Conservation (phyloP, 2,888 invertebrate genomes). For the Eupelmus urozonus region DNA sequence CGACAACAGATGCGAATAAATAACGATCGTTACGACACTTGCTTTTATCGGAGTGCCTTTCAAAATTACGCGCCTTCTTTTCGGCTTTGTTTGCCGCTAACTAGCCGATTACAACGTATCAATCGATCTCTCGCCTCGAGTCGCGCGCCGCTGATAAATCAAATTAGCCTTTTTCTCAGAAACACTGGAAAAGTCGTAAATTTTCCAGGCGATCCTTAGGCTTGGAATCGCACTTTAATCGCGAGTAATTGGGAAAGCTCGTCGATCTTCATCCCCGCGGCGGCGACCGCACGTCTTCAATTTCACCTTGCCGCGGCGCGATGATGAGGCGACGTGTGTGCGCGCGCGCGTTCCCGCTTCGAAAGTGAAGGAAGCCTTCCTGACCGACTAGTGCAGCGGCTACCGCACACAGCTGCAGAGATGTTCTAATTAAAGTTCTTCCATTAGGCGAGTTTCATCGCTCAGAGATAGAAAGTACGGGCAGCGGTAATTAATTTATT, state of each 20-base stretch:
- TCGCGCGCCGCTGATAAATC: too few species aligned
- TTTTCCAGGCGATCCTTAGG: too few species aligned
- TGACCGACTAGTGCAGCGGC: not conserved
- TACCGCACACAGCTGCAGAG: constrained; percentile 33
- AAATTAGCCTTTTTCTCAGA: too few species aligned
- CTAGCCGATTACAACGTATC: not conserved
- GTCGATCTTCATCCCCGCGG: constrained; percentile 41
- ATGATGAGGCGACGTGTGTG: constrained; percentile 14
- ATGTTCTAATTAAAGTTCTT: constrained; percentile 57
- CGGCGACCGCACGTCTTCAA: constrained; percentile 30
- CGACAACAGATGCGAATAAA: constrained; percentile 15
- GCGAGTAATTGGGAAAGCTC: constrained; percentile 47
- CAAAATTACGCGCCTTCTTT: not conserved
- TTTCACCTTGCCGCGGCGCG: constrained; percentile 24
- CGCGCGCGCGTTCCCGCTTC: constrained; percentile 15
- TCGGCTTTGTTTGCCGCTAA: not conserved
- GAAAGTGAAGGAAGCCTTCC: constrained; percentile 48
- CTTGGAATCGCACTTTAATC: constrained; percentile 21
- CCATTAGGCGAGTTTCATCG: constrained; percentile 48
- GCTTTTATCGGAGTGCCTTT: not conserved
- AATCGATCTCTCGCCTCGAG: not conserved
- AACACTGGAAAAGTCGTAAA: too few species aligned
- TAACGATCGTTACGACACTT: not conserved
- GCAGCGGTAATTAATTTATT: constrained; percentile 58
- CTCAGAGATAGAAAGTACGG: constrained; percentile 53